phyloP scores from a whole-genome alignment of 2,113 vertebrate species.

The Gadus macrocephalus region DNA sequence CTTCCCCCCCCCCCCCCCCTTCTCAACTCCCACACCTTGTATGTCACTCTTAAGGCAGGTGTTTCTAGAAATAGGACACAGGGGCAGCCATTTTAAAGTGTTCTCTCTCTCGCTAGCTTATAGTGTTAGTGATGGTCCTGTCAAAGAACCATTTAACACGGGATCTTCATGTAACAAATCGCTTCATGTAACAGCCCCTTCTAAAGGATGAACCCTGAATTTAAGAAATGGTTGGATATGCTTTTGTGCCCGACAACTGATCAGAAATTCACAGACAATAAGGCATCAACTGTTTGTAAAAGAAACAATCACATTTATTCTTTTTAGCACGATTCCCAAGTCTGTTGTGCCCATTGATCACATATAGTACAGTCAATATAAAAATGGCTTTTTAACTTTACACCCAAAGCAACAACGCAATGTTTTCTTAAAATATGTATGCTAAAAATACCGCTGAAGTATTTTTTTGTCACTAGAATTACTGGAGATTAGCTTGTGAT shows the following conservation, averaged over 20 bases:
- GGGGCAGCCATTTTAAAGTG: background rate
- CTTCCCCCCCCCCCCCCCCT: slow-evolving; percentile 3
- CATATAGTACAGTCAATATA: slow-evolving; percentile 78
- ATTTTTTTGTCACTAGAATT: slow-evolving; percentile 65
- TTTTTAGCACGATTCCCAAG: slow-evolving; percentile 68
- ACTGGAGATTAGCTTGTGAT: slow-evolving; percentile 65
- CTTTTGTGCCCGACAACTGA: slow-evolving; percentile 11
- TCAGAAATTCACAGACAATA: slow-evolving; percentile 34
- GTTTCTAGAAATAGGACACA: background rate
- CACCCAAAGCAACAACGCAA: slow-evolving; percentile 78
- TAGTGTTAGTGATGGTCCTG: no score
- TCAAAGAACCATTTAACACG: no score
- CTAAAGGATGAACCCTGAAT: no score
- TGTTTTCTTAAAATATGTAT: slow-evolving; percentile 71
- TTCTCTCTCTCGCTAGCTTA: no score
- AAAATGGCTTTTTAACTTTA: slow-evolving; percentile 79
- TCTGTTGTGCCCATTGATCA: slow-evolving; percentile 74
- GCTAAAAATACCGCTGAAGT: slow-evolving; percentile 73
- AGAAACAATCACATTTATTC: slow-evolving; percentile 75
- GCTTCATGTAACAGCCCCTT: no score
- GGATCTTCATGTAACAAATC: no score
- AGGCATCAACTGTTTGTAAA: slow-evolving; percentile 62
- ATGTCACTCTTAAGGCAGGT: slow-evolving; percentile 5
- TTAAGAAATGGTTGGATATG: no score
- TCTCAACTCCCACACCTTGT: no score